Conservation (phyloP, 2,797 vertebrate species). For the Iguana delicatissima region DNA sequence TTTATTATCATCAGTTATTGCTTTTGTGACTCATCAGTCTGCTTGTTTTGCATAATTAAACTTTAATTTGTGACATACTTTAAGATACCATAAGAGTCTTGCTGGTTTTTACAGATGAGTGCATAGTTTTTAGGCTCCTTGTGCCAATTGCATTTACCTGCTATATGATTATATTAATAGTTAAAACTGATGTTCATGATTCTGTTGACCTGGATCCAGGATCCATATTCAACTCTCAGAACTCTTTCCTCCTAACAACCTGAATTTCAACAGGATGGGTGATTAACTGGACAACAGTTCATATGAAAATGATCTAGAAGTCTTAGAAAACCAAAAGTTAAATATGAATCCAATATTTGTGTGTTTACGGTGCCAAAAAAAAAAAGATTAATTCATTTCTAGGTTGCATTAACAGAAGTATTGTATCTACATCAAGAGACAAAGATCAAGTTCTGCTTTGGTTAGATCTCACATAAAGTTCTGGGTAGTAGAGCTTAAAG, state of each 20-base stretch:
- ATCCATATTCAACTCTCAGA: not conserved
- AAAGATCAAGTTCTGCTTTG: too few relatives aligned
- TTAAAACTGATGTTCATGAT: not conserved
- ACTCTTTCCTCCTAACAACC: not conserved
- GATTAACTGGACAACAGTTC: too few relatives aligned
- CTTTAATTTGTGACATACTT: not conserved
- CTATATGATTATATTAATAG: not conserved
- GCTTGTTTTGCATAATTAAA: not conserved
- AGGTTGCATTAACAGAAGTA: too few relatives aligned
- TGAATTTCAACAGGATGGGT: too few relatives aligned
- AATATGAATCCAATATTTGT: too few relatives aligned
- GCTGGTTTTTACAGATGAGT: not conserved
- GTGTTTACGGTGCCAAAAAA: too few relatives aligned
- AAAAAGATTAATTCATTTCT: too few relatives aligned
- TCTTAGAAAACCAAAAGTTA: too few relatives aligned
- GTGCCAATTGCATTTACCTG: not conserved
- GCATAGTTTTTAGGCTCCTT: not conserved
- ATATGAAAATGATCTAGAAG: too few relatives aligned
- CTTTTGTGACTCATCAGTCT: not conserved
- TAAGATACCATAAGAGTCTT: not conserved
- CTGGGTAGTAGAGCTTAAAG: too few relatives aligned
- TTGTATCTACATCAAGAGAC: too few relatives aligned
- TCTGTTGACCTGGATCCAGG: not conserved
- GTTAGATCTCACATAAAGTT: too few relatives aligned
- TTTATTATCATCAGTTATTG: not conserved